These are phyloP conservation scores for Camelus dromedarius DNA, from an alignment of 2,113 vertebrate genomes.

Conservation along the genomic window DNA sequence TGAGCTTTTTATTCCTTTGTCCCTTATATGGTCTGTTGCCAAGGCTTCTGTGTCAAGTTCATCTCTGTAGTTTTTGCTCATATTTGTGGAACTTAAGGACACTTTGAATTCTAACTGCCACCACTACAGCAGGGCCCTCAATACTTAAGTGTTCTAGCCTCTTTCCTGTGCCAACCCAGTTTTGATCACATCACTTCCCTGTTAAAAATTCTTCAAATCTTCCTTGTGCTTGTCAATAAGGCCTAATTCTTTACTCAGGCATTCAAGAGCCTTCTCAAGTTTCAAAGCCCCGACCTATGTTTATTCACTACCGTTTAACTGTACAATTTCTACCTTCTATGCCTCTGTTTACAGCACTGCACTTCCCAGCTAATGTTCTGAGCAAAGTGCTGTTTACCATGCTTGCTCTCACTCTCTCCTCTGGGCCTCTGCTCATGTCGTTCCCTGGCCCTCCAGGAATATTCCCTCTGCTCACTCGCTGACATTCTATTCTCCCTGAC, in stretches of 20 bases:
- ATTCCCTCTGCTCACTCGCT: not conserved
- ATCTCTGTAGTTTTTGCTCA: not conserved
- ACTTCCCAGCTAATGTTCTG: not conserved
- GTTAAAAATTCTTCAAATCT: constrained; percentile 11
- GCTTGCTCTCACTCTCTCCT: not conserved
- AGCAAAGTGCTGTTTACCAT: not conserved
- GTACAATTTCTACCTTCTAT: not conserved
- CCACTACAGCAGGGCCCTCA: not conserved
- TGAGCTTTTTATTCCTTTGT: not conserved
- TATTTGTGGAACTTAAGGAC: not conserved
- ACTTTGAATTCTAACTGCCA: not conserved
- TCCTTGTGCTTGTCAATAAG: not conserved
- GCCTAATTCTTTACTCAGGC: constrained; percentile 1
- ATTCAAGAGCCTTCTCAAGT: not conserved
- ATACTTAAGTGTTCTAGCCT: not conserved
- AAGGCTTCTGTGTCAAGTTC: not conserved
- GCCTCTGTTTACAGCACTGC: not conserved
- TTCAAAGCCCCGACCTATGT: not conserved
- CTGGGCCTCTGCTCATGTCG: not conserved
- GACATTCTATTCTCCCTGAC: not conserved
- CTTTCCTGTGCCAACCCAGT: not conserved
- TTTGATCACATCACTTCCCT: not conserved
- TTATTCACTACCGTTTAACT: not conserved
- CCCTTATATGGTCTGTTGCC: not conserved
- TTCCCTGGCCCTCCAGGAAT: not conserved